A percentile compares a stretch with the other conserved stretches of the same genome.
These are phyloP conservation scores for Sebastes paucispinis DNA, from an alignment of 2,797 vertebrate species.

Conservation along the genomic window DNA sequence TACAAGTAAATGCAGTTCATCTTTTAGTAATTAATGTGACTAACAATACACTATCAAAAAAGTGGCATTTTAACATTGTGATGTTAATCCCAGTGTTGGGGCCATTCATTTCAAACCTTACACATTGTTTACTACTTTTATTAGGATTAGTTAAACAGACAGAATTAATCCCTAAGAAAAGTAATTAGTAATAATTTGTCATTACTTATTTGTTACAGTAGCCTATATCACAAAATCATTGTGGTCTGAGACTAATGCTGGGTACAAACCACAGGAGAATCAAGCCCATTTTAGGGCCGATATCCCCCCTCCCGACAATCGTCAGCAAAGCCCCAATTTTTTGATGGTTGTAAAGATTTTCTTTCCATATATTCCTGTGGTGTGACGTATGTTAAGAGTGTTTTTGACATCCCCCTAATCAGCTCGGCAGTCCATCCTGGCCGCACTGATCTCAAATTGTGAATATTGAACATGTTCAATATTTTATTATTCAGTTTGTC, in stretches of 20 bases:
- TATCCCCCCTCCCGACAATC: too few relatives aligned
- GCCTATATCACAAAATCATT: neutral
- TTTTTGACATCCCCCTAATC: too few relatives aligned
- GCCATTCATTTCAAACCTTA: neutral
- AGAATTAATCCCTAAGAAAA: neutral
- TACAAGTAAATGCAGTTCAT: neutral
- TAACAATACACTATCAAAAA: neutral
- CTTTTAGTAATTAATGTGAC: neutral
- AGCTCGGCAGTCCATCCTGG: too few relatives aligned
- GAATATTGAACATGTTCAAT: too few relatives aligned
- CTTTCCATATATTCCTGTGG: too few relatives aligned
- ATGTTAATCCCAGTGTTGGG: neutral
- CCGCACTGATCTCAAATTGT: too few relatives aligned
- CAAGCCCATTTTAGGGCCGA: too few relatives aligned
- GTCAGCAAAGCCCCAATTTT: too few relatives aligned
- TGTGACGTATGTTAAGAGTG: too few relatives aligned
- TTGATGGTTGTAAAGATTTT: too few relatives aligned
- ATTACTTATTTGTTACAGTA: neutral
- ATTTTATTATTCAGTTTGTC: too few relatives aligned
- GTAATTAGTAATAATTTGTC: neutral
- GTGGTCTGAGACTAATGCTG: neutral
- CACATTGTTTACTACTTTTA: neutral
- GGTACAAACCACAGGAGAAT: too few relatives aligned
- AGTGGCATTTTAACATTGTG: neutral
- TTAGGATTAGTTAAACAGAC: neutral